A percentile compares a stretch with the other conserved stretches of the same genome.
Evolutionary conservation across 2,113 vertebrate genomes (phyloP).

Genomic region (Mobula hypostoma): DNA sequence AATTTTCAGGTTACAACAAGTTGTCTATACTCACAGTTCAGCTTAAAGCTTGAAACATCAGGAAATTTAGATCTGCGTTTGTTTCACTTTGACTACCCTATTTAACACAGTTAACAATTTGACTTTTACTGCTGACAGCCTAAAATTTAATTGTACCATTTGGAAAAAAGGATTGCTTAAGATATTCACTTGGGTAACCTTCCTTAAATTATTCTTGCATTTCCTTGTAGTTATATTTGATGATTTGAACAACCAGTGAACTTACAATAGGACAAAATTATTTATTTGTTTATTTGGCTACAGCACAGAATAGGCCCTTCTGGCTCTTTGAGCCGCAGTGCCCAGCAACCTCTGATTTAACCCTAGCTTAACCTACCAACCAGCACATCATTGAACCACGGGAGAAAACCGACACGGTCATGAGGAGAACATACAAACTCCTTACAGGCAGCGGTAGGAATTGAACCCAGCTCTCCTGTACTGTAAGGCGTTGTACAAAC

Average conservation of each 20-base stretch:
- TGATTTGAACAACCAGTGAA: neutral
- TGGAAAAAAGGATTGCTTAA: neutral
- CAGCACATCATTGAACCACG: too few species aligned
- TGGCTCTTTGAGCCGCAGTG: too few species aligned
- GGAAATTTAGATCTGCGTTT: neutral
- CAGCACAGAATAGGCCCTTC: too few species aligned
- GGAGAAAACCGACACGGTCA: too few species aligned
- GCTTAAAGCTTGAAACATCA: neutral
- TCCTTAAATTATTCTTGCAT: too few species aligned
- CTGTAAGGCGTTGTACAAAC: too few species aligned
- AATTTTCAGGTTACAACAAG: neutral
- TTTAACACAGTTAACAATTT: neutral
- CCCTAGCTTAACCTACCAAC: too few species aligned
- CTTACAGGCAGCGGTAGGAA: too few species aligned
- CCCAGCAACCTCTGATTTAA: too few species aligned
- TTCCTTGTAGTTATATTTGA: neutral
- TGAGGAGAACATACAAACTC: too few species aligned
- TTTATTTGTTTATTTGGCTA: too few species aligned
- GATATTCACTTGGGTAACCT: neutral
- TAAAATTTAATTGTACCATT: neutral
- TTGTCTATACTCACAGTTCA: neutral
- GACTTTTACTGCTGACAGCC: neutral
- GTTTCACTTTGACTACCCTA: neutral
- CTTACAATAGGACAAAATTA: neutral
- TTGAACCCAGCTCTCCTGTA: too few species aligned